A percentile compares a stretch with the other conserved stretches of the same genome.
phyloP scores from a whole-genome alignment of 2,888 invertebrate genomes.

The Dastarcus helophoroides region DNA sequence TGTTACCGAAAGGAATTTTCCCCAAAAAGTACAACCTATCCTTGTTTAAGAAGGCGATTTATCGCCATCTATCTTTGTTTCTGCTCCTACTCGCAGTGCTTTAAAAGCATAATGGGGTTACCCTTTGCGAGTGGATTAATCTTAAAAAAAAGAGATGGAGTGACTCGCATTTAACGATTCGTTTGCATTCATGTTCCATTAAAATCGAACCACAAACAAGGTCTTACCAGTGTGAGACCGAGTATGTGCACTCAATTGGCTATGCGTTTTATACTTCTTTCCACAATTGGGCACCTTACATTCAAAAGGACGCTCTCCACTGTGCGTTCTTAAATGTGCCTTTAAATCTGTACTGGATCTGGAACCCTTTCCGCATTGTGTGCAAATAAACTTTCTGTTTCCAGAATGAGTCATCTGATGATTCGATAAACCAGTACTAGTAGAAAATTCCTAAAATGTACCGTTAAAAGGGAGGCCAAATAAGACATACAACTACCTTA shows the following conservation, averaged over 20 bases:
- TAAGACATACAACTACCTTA: slow-evolving; percentile 16
- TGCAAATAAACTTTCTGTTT: slow-evolving; percentile 21
- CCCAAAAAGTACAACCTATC: no score
- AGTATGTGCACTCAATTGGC: slow-evolving; percentile 21
- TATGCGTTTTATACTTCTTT: slow-evolving; percentile 23
- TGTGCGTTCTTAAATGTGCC: slow-evolving; percentile 22
- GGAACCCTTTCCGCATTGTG: slow-evolving; percentile 21
- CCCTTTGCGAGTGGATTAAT: no score
- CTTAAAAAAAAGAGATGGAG: no score
- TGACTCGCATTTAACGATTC: no score
- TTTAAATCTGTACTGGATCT: slow-evolving; percentile 21
- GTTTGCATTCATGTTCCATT: no score
- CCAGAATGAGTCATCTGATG: slow-evolving; percentile 24
- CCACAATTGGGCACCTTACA: slow-evolving; percentile 22
- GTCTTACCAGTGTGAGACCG: slow-evolving; percentile 24
- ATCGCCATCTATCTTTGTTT: no score
- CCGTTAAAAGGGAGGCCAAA: background rate
- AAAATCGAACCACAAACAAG: no score
- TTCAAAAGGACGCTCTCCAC: slow-evolving; percentile 22
- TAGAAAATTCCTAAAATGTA: slow-evolving; percentile 19
- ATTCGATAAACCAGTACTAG: slow-evolving; percentile 20
- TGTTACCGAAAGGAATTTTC: no score
- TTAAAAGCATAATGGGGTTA: no score
- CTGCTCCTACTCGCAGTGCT: no score
- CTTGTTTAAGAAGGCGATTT: no score